Percentiles rank a stretch among this genome's conserved stretches.
phyloP scores from a whole-genome alignment of 1,140 invertebrate genomes.

The Trigoniulus corallinus region DNA sequence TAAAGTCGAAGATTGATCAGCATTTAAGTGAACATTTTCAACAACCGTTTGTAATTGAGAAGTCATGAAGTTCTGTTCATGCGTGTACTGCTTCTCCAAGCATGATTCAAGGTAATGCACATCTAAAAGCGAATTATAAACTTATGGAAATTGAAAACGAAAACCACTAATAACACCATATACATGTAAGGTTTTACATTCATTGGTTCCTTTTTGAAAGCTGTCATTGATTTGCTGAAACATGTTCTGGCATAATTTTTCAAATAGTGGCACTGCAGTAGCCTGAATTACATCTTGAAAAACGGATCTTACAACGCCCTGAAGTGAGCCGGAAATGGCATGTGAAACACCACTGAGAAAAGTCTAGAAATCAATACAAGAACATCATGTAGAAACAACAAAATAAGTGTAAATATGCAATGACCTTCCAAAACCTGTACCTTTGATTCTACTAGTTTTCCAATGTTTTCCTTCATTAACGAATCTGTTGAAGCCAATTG shows the following conservation, averaged over 20 bases:
- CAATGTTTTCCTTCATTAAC: constrained; percentile 56
- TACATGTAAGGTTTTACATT: constrained; percentile 48
- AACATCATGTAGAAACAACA: background rate
- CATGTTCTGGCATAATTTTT: constrained; percentile 64
- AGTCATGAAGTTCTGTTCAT: constrained; percentile 17
- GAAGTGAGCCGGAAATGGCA: constrained; percentile 43
- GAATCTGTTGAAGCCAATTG: constrained; percentile 52
- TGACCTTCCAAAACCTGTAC: constrained; percentile 24
- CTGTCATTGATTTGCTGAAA: constrained; percentile 72
- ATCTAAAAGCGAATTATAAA: constrained; percentile 20
- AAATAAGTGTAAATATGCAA: constrained; percentile 1
- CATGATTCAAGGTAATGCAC: constrained; percentile 31
- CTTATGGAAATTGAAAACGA: background rate
- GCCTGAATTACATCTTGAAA: constrained; percentile 56
- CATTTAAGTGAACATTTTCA: constrained; percentile 9
- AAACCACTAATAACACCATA: background rate
- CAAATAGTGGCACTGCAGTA: constrained; percentile 60
- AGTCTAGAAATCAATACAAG: constrained; percentile 30
- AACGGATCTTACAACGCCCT: constrained; percentile 43
- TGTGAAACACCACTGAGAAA: constrained; percentile 53
- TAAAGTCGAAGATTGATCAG: constrained; percentile 14
- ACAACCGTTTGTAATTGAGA: constrained; percentile 9
- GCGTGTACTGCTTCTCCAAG: constrained; percentile 20
- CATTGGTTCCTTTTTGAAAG: constrained; percentile 66
- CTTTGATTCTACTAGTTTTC: constrained; percentile 54